These are phyloP conservation scores for Barbus barbus DNA, from an alignment of 2,113 vertebrate genomes.

Conservation along the genomic window DNA sequence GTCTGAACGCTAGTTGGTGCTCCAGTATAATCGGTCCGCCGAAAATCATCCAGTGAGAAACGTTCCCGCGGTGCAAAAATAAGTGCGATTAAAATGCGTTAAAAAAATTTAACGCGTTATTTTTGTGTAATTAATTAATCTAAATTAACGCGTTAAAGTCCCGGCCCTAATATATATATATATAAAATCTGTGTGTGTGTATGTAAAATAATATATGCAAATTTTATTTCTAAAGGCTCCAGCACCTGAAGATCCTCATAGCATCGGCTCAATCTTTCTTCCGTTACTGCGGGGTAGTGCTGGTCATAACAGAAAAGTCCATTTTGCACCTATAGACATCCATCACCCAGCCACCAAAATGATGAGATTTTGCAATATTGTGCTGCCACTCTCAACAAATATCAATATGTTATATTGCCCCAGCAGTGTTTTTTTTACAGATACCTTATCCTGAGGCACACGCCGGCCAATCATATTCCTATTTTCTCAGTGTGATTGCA, in stretches of 20 bases:
- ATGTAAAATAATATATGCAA: neutral
- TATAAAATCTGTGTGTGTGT: neutral
- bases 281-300: neutral
- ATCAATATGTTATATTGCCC: constrained; percentile 15
- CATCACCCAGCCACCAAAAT: constrained; percentile 25
- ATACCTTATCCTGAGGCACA: neutral
- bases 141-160: too few species aligned
- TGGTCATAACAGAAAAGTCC: constrained; percentile 26
- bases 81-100: too few species aligned
- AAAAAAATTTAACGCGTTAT: too few species aligned
- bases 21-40: too few species aligned
- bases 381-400: constrained; percentile 31
- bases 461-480: neutral
- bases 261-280: neutral
- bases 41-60: too few species aligned
- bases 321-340: constrained; percentile 26
- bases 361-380: constrained; percentile 36
- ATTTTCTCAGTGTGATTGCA: constrained; percentile 16
- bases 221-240: neutral
- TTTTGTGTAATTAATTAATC: too few species aligned
- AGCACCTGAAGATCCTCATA: neutral
- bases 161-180: too few species aligned
- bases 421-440: constrained; percentile 1
- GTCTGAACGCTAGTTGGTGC: too few species aligned
- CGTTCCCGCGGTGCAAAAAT: too few species aligned